These are phyloP conservation scores for Catharus ustulatus DNA, from an alignment of 2,797 vertebrate genomes.

Conservation along the genomic window DNA sequence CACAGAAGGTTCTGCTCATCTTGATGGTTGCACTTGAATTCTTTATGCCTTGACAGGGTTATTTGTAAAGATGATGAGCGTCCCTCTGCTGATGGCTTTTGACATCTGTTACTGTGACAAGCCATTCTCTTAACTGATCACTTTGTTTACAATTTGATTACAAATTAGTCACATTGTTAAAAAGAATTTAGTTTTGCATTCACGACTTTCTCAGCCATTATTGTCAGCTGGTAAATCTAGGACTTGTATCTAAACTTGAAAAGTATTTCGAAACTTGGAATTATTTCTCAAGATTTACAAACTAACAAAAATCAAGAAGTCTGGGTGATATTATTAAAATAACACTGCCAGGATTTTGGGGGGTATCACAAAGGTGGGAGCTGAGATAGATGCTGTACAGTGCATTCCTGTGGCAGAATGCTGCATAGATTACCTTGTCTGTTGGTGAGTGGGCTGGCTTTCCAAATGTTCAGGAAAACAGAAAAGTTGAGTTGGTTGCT, in stretches of 20 bases:
- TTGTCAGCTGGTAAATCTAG: neutral
- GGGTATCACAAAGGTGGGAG: neutral
- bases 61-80: neutral
- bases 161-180: neutral
- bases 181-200: neutral
- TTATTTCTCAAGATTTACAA: neutral
- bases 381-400: neutral
- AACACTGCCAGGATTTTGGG: neutral
- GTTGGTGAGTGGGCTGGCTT: neutral
- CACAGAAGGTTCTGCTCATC: neutral
- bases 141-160: neutral
- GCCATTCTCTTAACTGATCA: neutral
- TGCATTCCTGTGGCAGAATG: neutral
- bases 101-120: neutral
- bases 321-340: neutral
- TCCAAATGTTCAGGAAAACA: neutral
- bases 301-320: neutral
- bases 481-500: neutral
- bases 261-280: neutral
- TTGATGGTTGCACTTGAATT: neutral
- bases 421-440: neutral
- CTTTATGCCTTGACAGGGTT: neutral
- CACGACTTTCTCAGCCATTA: neutral
- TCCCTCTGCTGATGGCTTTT: neutral
- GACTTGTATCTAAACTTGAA: neutral